Evolutionary conservation across 2,888 invertebrate species (phyloP).

Genomic region (Machimus atricapillus): DNA sequence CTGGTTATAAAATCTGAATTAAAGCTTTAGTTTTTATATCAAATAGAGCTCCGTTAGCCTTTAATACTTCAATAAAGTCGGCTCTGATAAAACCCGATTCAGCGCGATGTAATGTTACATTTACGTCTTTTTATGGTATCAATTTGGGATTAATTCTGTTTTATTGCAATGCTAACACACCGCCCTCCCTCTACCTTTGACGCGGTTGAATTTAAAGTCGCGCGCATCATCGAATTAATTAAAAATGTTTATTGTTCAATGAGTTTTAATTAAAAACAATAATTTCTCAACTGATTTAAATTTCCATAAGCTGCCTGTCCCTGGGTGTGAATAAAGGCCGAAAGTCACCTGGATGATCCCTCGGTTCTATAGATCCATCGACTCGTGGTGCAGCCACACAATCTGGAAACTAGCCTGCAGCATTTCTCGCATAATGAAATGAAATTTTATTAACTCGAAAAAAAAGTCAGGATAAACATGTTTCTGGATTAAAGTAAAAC

Average conservation of each 20-base stretch:
- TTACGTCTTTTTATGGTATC: not conserved
- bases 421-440: not conserved
- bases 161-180: not conserved
- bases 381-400: not conserved
- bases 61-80: not conserved
- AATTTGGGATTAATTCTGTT: not conserved
- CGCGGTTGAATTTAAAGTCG: not conserved
- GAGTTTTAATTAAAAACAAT: constrained; percentile 23
- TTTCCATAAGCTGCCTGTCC: not conserved
- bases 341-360: not conserved
- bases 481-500: not conserved
- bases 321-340: not conserved
- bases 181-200: not conserved
- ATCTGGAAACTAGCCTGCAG: not conserved
- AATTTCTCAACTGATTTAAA: constrained; percentile 21
- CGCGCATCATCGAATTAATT: not conserved
- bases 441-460: not conserved
- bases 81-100: not conserved
- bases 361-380: not conserved
- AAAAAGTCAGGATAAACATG: not conserved
- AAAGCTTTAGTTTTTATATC: too few species aligned
- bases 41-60: not conserved
- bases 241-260: constrained; percentile 18
- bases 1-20: not conserved
- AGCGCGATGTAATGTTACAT: not conserved